Percentiles rank a stretch among this genome's conserved stretches.
Conservation (phyloP, 2,113 vertebrate genomes). For the Poeciliopsis turrubarensis region DNA sequence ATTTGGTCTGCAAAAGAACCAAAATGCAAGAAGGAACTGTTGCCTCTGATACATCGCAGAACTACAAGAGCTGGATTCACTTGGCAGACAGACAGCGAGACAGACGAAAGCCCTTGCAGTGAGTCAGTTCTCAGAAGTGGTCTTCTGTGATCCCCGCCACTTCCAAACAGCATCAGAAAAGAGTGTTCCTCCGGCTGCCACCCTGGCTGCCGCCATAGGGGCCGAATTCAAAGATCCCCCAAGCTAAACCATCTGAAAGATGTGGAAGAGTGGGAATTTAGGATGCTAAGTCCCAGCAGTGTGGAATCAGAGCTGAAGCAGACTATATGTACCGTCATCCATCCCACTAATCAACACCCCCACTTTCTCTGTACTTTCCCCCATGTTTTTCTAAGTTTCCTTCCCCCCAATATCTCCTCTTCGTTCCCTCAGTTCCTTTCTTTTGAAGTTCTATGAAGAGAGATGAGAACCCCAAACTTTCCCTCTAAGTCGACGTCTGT, state of each 20-base stretch:
- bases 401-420: conserved; percentile 41
- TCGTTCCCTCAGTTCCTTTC: conserved; percentile 30
- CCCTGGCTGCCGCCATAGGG: conserved; percentile 75
- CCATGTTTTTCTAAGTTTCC: conserved; percentile 21
- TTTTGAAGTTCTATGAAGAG: conserved; percentile 59
- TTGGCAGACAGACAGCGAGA: conserved; percentile 29
- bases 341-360: conserved; percentile 35
- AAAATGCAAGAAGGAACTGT: not conserved
- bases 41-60: conserved; percentile 26
- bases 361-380: conserved; percentile 33
- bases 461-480: conserved; percentile 58
- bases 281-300: conserved; percentile 49
- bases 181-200: conserved; percentile 63
- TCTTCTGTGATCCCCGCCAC: conserved; percentile 71
- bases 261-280: conserved; percentile 44
- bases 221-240: conserved; percentile 68
- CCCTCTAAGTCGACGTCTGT: conserved; percentile 49
- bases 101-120: conserved; percentile 43
- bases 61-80: conserved; percentile 19
- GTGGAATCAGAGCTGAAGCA: conserved; percentile 44
- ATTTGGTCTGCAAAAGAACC: not conserved
- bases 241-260: conserved; percentile 63
- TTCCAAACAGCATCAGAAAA: conserved; percentile 72
- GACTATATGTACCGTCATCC: conserved; percentile 23
- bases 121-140: conserved; percentile 65